These are phyloP conservation scores for Candoia aspera DNA, from an alignment of 2,113 vertebrate species.

Conservation along the genomic window DNA sequence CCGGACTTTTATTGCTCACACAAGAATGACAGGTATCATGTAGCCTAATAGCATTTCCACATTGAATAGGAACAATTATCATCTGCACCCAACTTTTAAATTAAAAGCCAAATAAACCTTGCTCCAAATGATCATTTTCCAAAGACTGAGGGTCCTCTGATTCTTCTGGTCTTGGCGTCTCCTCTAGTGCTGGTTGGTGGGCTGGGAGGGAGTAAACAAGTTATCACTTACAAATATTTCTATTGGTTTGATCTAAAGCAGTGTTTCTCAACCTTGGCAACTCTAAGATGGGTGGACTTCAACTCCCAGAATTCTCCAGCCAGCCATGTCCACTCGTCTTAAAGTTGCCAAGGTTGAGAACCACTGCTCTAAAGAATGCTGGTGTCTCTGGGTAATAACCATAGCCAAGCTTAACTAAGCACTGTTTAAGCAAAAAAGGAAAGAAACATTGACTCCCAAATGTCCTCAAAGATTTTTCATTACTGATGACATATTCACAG, in stretches of 20 bases:
- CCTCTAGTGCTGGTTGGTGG: slow-evolving; percentile 54
- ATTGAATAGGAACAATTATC: neutral
- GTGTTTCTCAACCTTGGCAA: too few relatives aligned
- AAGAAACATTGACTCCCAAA: neutral
- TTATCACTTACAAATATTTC: neutral
- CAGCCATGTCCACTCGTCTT: too few relatives aligned
- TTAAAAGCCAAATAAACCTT: slow-evolving; percentile 24
- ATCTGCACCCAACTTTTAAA: slow-evolving; percentile 34
- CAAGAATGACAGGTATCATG: neutral
- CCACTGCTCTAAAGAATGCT: neutral
- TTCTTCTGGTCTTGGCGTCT: slow-evolving; percentile 41
- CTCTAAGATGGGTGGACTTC: too few relatives aligned
- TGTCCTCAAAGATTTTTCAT: neutral
- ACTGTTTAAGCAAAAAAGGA: neutral
- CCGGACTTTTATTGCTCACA: neutral
- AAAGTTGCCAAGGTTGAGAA: too few relatives aligned
- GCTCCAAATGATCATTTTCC: slow-evolving; percentile 46
- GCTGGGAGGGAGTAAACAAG: slow-evolving; percentile 26
- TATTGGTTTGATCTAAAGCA: neutral
- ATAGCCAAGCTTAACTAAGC: neutral
- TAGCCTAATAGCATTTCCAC: neutral
- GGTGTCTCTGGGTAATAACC: neutral
- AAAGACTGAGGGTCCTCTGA: slow-evolving; percentile 35
- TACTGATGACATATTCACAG: neutral
- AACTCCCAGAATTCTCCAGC: too few relatives aligned